Conservation (phyloP, 1,140 invertebrate species). For the Nymphalis io region DNA sequence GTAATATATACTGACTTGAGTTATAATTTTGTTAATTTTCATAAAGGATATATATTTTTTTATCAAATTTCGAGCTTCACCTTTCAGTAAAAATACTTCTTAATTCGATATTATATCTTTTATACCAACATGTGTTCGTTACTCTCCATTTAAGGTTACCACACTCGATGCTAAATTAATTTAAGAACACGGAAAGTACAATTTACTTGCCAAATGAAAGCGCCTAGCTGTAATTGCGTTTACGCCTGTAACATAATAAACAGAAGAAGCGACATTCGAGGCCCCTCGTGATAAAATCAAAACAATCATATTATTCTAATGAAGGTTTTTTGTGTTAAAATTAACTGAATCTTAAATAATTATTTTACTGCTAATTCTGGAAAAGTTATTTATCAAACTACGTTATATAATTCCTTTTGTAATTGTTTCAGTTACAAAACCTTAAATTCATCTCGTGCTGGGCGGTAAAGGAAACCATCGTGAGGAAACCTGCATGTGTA, state of each 20-base stretch:
- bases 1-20: too few relatives aligned
- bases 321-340: neutral
- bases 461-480: too few relatives aligned
- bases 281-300: constrained; percentile 40
- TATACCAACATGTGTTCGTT: neutral
- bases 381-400: too few relatives aligned
- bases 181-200: constrained; percentile 44
- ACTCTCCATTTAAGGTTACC: constrained; percentile 35
- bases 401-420: too few relatives aligned
- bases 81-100: too few relatives aligned
- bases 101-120: too few relatives aligned
- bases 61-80: too few relatives aligned
- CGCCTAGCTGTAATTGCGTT: constrained; percentile 43
- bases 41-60: too few relatives aligned
- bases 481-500: too few relatives aligned
- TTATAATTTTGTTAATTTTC: too few relatives aligned
- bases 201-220: constrained; percentile 41
- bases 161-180: constrained; percentile 40
- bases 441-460: too few relatives aligned
- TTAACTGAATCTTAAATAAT: neutral
- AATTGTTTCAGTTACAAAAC: too few relatives aligned
- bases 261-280: constrained; percentile 31
- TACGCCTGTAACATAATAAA: constrained; percentile 47
- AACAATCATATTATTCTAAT: constrained; percentile 44
- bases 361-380: neutral